A percentile compares a stretch with the other conserved stretches of the same genome.
Conservation (phyloP, 1,140 invertebrate genomes). For the Harpegnathos saltator region DNA sequence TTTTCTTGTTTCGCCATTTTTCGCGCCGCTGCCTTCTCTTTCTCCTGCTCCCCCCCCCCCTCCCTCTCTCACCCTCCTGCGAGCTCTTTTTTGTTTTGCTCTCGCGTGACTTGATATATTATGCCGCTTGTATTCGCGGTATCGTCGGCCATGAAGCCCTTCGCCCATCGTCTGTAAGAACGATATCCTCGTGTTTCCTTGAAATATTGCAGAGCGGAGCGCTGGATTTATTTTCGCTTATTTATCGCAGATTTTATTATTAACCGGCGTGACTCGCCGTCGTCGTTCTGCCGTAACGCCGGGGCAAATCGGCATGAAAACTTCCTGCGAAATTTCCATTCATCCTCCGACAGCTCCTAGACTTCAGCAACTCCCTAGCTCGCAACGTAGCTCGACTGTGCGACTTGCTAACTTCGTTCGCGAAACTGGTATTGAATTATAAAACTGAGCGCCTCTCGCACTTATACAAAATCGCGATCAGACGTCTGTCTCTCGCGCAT, state of each 20-base stretch:
- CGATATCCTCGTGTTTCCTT: background rate
- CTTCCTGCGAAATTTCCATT: constrained; percentile 37
- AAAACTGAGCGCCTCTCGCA: constrained; percentile 29
- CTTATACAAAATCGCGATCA: constrained; percentile 46
- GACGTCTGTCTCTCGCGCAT: constrained; percentile 5
- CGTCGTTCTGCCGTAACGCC: background rate
- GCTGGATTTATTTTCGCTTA: background rate
- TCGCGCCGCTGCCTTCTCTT: too few relatives aligned
- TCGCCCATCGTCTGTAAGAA: background rate
- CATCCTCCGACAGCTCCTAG: background rate
- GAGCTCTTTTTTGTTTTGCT: too few relatives aligned
- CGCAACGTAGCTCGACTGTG: constrained; percentile 28
- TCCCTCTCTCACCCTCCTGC: too few relatives aligned
- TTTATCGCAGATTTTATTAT: constrained; percentile 4
- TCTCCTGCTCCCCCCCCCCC: too few relatives aligned
- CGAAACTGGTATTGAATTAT: constrained; percentile 51
- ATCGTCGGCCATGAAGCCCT: background rate
- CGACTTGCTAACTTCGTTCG: constrained; percentile 48
- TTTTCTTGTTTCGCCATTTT: constrained; percentile 27
- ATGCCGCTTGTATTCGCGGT: background rate
- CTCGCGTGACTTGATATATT: background rate
- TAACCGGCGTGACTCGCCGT: background rate
- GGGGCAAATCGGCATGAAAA: constrained; percentile 39
- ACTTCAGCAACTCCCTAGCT: constrained; percentile 44
- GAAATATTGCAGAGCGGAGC: background rate